Evolutionary conservation across 2,888 invertebrate species (phyloP).

Genomic region (Drosophila neonasuta): DNA sequence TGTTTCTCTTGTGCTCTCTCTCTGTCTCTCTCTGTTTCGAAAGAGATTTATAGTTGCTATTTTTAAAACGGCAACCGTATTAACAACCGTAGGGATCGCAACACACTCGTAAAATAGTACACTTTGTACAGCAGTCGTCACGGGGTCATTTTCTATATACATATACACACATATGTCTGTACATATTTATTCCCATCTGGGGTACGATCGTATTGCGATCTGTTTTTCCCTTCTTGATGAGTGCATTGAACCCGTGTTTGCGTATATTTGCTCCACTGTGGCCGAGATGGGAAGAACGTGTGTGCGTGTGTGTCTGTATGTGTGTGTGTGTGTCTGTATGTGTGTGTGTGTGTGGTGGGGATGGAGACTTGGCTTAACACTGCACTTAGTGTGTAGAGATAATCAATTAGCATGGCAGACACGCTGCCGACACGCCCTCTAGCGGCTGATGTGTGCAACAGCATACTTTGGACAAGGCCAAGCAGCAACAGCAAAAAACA

Average conservation of each 20-base stretch:
- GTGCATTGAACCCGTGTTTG: conserved; percentile 29
- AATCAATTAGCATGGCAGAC: conserved; percentile 18
- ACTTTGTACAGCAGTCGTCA: conserved; percentile 17
- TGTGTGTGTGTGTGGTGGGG: no score
- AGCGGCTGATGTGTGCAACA: conserved; percentile 15
- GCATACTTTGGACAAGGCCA: conserved; percentile 24
- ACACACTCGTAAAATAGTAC: conserved; percentile 42
- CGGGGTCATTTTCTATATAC: conserved; percentile 1
- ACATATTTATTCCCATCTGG: neutral
- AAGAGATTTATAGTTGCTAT: conserved; percentile 76
- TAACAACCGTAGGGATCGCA: conserved; percentile 70
- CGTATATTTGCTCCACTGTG: neutral
- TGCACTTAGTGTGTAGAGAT: conserved; percentile 6
- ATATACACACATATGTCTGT: neutral
- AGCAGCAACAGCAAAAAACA: conserved; percentile 4
- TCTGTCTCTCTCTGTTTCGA: conserved; percentile 21
- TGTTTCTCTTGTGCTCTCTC: neutral
- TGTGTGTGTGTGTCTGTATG: no score
- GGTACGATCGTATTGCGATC: neutral
- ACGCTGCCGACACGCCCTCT: conserved; percentile 36
- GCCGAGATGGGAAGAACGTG: neutral
- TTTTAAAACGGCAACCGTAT: conserved; percentile 68
- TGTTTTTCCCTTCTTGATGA: neutral
- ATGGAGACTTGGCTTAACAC: neutral
- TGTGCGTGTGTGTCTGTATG: no score